Percentiles rank a stretch among this genome's conserved stretches.
Conservation (phyloP, 2,113 vertebrate genomes). For the Triplophysa siluroides region DNA sequence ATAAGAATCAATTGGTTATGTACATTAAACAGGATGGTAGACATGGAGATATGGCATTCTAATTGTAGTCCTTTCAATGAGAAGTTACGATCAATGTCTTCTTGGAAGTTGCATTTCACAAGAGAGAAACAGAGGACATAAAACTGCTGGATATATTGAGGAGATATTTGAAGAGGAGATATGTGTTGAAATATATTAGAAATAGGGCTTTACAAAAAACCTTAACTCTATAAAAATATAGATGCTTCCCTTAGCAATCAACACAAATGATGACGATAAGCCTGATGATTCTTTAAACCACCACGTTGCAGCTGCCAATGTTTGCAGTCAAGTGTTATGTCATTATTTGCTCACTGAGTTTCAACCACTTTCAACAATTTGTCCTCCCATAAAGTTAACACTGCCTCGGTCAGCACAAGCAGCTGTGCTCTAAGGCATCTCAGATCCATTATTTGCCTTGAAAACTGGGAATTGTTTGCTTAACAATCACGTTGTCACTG, state of each 20-base stretch:
- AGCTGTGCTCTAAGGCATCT: constrained; percentile 20
- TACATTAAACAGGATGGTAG: too few species aligned
- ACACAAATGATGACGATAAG: neutral
- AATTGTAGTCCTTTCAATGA: neutral
- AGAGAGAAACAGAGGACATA: neutral
- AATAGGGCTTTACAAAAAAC: neutral
- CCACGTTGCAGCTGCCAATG: constrained; percentile 29
- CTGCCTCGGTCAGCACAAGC: constrained; percentile 47
- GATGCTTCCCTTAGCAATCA: neutral
- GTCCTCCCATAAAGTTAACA: constrained; percentile 31
- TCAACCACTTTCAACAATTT: constrained; percentile 57
- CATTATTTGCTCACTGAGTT: constrained; percentile 69
- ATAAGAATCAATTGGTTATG: too few species aligned
- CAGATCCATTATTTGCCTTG: constrained; percentile 8
- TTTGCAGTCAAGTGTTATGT: constrained; percentile 67
- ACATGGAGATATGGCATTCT: too few species aligned
- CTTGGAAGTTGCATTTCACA: neutral
- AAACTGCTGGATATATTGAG: too few species aligned
- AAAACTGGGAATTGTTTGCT: neutral
- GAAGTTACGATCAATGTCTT: neutral
- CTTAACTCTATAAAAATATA: neutral
- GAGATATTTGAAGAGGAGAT: too few species aligned
- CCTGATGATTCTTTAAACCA: constrained; percentile 18
- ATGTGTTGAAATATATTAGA: too few species aligned
- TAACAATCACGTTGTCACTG: neutral